Evolutionary conservation across 2,888 invertebrate species (phyloP).

Genomic region (Torymus texanus): DNA sequence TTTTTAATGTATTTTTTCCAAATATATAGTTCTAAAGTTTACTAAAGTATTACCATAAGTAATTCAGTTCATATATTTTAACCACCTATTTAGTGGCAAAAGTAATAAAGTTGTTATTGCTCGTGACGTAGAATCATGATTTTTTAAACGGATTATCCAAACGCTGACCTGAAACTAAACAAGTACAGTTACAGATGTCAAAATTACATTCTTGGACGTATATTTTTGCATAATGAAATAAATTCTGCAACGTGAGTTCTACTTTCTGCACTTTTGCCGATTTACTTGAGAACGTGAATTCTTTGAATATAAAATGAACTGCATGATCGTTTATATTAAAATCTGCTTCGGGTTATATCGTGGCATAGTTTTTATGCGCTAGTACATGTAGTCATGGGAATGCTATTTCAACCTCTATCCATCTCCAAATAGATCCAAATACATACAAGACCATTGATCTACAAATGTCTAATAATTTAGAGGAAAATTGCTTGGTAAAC

Average conservation of each 20-base stretch:
- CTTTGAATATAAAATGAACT: slow-evolving; percentile 31
- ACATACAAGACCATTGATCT: background rate
- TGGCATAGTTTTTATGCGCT: slow-evolving; percentile 31
- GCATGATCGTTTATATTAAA: background rate
- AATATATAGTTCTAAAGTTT: too few relatives aligned
- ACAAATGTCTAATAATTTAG: background rate
- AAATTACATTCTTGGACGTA: background rate
- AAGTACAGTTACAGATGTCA: too few relatives aligned
- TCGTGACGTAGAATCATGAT: too few relatives aligned
- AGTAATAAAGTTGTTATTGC: too few relatives aligned
- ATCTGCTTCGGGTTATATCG: slow-evolving; percentile 1
- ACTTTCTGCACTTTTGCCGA: slow-evolving; percentile 9
- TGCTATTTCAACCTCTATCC: slow-evolving; percentile 8
- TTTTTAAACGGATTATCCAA: background rate
- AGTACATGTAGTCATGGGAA: slow-evolving; percentile 22
- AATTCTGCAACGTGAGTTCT: slow-evolving; percentile 4
- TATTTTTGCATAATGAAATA: slow-evolving; percentile 23
- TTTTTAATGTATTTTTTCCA: too few relatives aligned
- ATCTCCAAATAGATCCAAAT: background rate
- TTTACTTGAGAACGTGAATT: slow-evolving; percentile 2
- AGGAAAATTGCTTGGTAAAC: slow-evolving; percentile 33
- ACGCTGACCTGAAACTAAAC: background rate
- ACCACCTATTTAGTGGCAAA: too few relatives aligned
- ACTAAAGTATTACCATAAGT: too few relatives aligned
- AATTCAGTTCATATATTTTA: too few relatives aligned